Percentiles rank a stretch among this genome's conserved stretches.
Evolutionary conservation across 2,888 invertebrate species (phyloP).

Genomic region (Diarsia dahlii): DNA sequence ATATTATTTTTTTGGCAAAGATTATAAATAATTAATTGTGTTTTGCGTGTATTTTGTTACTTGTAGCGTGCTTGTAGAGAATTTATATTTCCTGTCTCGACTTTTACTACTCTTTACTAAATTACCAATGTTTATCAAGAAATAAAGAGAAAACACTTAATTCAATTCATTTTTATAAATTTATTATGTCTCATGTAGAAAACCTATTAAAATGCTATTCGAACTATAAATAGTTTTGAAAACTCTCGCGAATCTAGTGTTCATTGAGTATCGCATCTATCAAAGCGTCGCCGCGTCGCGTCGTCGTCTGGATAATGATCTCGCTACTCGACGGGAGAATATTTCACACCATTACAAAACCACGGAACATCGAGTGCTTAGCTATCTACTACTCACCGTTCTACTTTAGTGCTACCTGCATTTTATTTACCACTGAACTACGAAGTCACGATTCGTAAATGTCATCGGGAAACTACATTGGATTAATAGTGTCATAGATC

Average conservation of each 20-base stretch:
- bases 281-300: constrained; percentile 42
- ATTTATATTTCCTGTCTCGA: neutral
- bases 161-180: no score
- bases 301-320: constrained; percentile 60
- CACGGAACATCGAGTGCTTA: constrained; percentile 39
- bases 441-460: constrained; percentile 51
- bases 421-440: constrained; percentile 49
- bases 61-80: no score
- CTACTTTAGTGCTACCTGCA: constrained; percentile 40
- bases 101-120: neutral
- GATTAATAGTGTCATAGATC: constrained; percentile 46
- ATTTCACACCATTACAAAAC: constrained; percentile 54
- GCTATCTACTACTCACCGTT: constrained; percentile 24
- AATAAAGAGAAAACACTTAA: neutral
- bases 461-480: constrained; percentile 31
- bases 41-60: neutral
- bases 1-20: neutral
- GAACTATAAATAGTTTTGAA: constrained; percentile 18
- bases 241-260: constrained; percentile 27
- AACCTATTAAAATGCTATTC: constrained; percentile 4
- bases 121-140: neutral
- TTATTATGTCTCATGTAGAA: neutral
- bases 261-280: constrained; percentile 39
- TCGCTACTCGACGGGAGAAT: constrained; percentile 44
- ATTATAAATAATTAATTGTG: no score